These are phyloP conservation scores for Bucco capensis DNA, from an alignment of 2,113 vertebrate genomes.

Conservation along the genomic window DNA sequence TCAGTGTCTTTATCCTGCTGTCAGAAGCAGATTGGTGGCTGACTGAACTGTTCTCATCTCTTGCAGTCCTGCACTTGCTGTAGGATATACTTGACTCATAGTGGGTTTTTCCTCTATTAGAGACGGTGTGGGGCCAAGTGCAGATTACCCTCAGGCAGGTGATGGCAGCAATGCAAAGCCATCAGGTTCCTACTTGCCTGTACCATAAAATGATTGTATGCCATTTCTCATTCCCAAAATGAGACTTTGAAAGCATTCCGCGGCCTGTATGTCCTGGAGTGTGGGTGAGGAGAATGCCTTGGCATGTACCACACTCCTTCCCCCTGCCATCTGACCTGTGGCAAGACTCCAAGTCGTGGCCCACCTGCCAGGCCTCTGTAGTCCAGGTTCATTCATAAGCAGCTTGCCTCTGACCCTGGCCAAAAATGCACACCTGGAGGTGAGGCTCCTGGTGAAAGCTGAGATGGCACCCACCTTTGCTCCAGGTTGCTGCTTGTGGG, in stretches of 20 bases:
- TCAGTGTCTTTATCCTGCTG: accelerated
- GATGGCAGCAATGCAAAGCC: neutral
- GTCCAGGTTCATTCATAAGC: accelerated
- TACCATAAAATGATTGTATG: accelerated
- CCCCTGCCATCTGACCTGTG: neutral
- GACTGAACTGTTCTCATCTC: neutral
- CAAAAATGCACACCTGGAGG: accelerated
- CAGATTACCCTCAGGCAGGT: accelerated
- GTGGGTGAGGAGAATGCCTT: accelerated
- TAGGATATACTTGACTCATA: accelerated
- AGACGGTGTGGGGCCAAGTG: neutral
- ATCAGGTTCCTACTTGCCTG: neutral
- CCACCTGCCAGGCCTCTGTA: accelerated
- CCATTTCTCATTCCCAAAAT: accelerated
- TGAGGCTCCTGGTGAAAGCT: neutral
- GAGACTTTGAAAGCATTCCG: accelerated
- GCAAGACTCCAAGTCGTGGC: accelerated
- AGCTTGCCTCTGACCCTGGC: accelerated
- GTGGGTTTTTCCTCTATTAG: accelerated
- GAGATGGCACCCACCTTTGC: neutral
- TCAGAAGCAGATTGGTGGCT: accelerated
- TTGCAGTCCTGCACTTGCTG: accelerated
- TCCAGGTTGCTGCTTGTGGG: neutral
- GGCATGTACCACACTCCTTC: accelerated
- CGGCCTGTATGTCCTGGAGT: accelerated